These are phyloP conservation scores for Drosophila anomelani DNA, from an alignment of 2,888 invertebrate species.

Conservation along the genomic window DNA sequence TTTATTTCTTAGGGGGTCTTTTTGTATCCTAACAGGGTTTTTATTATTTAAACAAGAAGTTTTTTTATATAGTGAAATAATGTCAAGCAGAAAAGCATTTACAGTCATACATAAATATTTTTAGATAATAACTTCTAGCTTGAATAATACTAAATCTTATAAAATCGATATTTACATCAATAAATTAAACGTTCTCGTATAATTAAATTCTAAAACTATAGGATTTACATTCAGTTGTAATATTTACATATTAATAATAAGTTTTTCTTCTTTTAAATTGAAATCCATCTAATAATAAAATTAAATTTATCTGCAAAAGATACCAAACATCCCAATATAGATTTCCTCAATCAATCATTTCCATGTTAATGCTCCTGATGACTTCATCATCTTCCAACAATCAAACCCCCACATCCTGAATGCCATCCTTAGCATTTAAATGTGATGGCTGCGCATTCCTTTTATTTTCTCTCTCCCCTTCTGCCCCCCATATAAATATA, in stretches of 20 bases:
- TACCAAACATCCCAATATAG: neutral
- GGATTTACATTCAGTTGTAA: no score
- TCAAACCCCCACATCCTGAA: neutral
- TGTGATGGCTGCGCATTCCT: slow-evolving; percentile 8
- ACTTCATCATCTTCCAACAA: slow-evolving; percentile 26
- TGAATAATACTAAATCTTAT: no score
- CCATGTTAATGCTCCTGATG: slow-evolving; percentile 21
- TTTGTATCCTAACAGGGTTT: no score
- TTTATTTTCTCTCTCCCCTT: neutral
- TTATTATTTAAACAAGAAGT: neutral
- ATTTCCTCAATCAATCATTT: slow-evolving; percentile 22
- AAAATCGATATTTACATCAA: no score
- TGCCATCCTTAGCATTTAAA: slow-evolving; percentile 29
- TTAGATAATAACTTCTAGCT: no score
- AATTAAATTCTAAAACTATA: no score
- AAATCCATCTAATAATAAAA: neutral
- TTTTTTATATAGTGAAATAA: no score
- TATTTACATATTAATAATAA: no score
- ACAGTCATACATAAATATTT: no score
- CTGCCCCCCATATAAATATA: slow-evolving; percentile 14
- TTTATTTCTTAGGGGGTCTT: no score
- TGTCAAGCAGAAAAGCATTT: no score
- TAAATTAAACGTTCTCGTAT: no score
- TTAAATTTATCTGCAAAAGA: neutral
- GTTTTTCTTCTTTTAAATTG: neutral